Evolutionary conservation across 23 tunicate genomes (phyloP).

Genomic region (Phallusia fumigata): DNA sequence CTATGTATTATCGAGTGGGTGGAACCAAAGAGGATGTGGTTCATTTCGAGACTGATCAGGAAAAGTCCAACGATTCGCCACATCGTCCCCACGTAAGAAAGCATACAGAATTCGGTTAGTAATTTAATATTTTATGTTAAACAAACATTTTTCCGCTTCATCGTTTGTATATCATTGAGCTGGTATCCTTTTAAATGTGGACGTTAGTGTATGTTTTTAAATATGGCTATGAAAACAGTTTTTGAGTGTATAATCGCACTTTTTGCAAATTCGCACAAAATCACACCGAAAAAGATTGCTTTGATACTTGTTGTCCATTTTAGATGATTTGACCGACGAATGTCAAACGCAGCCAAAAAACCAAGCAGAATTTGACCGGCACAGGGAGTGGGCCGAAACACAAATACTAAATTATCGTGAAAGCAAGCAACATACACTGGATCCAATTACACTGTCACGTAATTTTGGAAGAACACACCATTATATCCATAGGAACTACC

Average conservation of each 20-base stretch:
- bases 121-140: neutral
- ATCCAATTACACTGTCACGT: conserved; percentile 47
- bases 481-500: no score
- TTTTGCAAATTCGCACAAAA: no score
- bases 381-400: conserved; percentile 26
- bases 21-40: conserved; percentile 81
- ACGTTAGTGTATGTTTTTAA: no score
- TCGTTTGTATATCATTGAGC: no score
- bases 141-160: no score
- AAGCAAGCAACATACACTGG: conserved; percentile 17
- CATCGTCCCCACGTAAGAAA: neutral
- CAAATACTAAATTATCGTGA: neutral
- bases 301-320: neutral
- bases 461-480: neutral
- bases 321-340: neutral
- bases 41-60: conserved; percentile 13
- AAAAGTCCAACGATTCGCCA: neutral
- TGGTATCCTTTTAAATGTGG: no score
- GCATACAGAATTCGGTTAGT: neutral
- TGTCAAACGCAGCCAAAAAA: conserved; percentile 16
- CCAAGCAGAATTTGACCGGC: conserved; percentile 19
- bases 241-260: no score
- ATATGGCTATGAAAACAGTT: no score
- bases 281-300: no score
- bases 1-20: conserved; percentile 63